Base-by-base conservation (phyloP, 2,113 vertebrate genomes). In the zebrafish (Danio rerio) region DNA sequence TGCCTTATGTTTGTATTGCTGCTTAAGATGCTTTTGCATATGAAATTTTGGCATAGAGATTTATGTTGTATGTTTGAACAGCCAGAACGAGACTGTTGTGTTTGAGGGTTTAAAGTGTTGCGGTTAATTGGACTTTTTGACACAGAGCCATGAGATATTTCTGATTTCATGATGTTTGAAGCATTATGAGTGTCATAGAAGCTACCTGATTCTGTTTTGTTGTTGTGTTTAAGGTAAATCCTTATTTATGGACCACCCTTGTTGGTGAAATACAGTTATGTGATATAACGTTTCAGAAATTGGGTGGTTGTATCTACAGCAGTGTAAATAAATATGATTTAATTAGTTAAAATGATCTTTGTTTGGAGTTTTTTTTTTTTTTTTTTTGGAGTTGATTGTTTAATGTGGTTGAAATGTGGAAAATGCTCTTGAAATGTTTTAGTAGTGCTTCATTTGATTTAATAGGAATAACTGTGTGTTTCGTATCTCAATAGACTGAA, bases 401-500 rank as follows among this genome's bases (percentile, higher is more conserved):
- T 53, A 20, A 9, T 62, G 56, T 12, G 4, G 42, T 43, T 31
- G 3, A 31, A 3, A 31, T 1, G 3, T 31, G 31, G 3, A 31
- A 1, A 31, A 31, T 31, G 10, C 42, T 68, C 16, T 6, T 15
- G 16, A 45, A 68, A 68, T 49, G 42, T 68, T 45, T 68, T 18
- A 69, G 43, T 20, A n/a, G n/a, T 69, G 43, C 43, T 49, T 69
- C 47, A 69, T 69, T 47, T 49, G 66, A 12, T 69, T 69, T 69
- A 69, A 20, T 20, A 47, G 18, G 43, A 49, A 9, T 43, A 49
- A 47, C 66, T 47, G 9, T 49, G 66, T 49, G 31, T 31, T 69
- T 20, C 16, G 45, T 16, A 42, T 20, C n/a, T 63, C 13, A 52
- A 16, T 47, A 69, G 40, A 47, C 56, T 70, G 52, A 20, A 40